These are phyloP conservation scores for Poliocrania exsul DNA, from an alignment of 2,797 vertebrate genomes.

Conservation along the genomic window DNA sequence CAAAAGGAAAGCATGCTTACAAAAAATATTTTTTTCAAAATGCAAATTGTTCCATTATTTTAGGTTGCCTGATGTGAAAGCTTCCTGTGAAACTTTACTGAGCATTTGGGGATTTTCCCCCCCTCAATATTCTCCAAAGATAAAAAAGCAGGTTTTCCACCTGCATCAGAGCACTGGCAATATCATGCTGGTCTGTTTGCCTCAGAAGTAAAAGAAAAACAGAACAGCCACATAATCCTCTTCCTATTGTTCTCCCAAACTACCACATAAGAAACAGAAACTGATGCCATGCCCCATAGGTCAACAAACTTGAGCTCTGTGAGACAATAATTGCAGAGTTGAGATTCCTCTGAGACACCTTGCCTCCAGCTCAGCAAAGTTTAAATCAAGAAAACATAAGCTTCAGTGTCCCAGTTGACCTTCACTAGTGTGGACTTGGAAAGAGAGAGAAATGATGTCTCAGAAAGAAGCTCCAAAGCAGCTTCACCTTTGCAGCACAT, in stretches of 20 bases:
- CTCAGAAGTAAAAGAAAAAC: neutral
- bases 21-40: neutral
- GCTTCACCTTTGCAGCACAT: neutral
- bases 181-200: neutral
- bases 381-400: conserved; percentile 50
- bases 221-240: neutral
- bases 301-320: conserved; percentile 51
- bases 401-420: conserved; percentile 1
- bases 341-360: conserved; percentile 28
- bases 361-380: conserved; percentile 46
- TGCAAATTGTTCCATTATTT: neutral
- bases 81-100: neutral
- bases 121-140: neutral
- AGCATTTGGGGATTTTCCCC: neutral
- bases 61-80: neutral
- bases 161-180: neutral
- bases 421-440: neutral
- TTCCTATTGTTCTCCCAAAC: neutral
- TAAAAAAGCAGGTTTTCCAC: neutral
- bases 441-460: neutral
- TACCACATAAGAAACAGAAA: neutral
- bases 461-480: neutral
- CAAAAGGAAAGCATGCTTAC: neutral
- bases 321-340: conserved; percentile 4
- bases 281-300: conserved; percentile 13